Conservation (phyloP, 1,140 invertebrate species). For the Zaprionus ghesquierei region DNA sequence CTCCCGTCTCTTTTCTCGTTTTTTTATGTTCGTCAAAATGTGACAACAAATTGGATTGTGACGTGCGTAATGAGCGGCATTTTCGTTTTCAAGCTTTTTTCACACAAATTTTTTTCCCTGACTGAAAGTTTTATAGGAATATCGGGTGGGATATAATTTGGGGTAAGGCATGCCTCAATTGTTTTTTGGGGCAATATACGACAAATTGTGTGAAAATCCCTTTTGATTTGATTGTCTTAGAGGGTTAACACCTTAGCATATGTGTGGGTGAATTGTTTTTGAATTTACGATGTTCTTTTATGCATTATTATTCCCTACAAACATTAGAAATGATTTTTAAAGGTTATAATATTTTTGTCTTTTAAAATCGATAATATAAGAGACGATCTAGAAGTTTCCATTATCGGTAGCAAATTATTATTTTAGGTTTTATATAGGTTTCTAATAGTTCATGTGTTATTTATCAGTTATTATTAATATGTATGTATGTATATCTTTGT, state of each 20-base stretch:
- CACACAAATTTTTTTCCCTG: neutral
- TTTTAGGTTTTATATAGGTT: too few relatives aligned
- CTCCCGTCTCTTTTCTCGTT: slow-evolving; percentile 4
- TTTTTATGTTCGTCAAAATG: slow-evolving; percentile 66
- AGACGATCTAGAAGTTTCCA: too few relatives aligned
- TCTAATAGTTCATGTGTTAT: too few relatives aligned
- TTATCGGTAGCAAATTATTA: too few relatives aligned
- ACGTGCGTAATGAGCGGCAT: slow-evolving; percentile 69
- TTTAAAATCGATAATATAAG: too few relatives aligned
- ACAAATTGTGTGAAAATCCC: slow-evolving; percentile 35
- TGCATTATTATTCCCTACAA: neutral
- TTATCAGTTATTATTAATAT: too few relatives aligned
- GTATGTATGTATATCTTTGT: too few relatives aligned
- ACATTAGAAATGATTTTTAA: too few relatives aligned
- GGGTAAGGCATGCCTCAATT: slow-evolving; percentile 2
- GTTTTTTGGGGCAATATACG: slow-evolving; percentile 10
- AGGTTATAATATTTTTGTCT: too few relatives aligned
- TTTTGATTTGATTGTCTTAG: slow-evolving; percentile 28
- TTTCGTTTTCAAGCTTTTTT: slow-evolving; percentile 19
- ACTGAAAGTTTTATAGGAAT: slow-evolving; percentile 25
- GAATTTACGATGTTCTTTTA: neutral
- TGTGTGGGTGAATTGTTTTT: neutral
- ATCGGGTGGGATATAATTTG: slow-evolving; percentile 7
- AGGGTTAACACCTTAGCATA: neutral
- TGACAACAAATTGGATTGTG: slow-evolving; percentile 78